Conservation (phyloP, 2,797 vertebrate species). For the Cryptoprocta ferox region DNA sequence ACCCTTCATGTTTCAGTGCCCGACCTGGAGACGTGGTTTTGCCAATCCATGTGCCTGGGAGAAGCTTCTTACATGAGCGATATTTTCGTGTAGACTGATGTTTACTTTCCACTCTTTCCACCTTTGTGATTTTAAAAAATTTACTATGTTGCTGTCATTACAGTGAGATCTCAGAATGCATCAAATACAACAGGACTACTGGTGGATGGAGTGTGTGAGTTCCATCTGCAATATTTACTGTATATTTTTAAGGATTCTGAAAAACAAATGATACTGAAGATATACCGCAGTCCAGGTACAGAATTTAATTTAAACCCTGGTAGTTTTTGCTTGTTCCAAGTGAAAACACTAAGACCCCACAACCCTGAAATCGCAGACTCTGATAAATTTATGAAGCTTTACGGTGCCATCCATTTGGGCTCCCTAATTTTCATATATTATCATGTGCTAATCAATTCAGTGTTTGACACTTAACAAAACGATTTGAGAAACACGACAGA, state of each 20-base stretch:
- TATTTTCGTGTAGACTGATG: too few species aligned
- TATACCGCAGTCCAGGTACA: background rate
- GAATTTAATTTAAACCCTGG: background rate
- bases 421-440: slow-evolving; percentile 26
- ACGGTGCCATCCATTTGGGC: background rate
- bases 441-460: slow-evolving; percentile 62
- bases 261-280: background rate
- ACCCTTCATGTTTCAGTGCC: background rate
- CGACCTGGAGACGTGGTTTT: fast-evolving
- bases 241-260: background rate
- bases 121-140: background rate
- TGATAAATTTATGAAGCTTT: background rate
- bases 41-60: fast-evolving
- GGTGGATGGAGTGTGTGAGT: background rate
- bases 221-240: background rate
- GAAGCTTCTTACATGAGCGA: fast-evolving
- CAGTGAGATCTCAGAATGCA: background rate
- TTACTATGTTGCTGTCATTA: background rate
- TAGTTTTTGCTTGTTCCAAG: background rate
- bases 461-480: slow-evolving; percentile 64
- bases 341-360: background rate
- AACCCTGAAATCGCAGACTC: background rate
- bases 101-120: background rate
- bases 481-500: slow-evolving; percentile 27
- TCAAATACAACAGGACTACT: background rate